phyloP scores from a whole-genome alignment of 2,888 invertebrate genomes.

The Drosophila subquinaria region DNA sequence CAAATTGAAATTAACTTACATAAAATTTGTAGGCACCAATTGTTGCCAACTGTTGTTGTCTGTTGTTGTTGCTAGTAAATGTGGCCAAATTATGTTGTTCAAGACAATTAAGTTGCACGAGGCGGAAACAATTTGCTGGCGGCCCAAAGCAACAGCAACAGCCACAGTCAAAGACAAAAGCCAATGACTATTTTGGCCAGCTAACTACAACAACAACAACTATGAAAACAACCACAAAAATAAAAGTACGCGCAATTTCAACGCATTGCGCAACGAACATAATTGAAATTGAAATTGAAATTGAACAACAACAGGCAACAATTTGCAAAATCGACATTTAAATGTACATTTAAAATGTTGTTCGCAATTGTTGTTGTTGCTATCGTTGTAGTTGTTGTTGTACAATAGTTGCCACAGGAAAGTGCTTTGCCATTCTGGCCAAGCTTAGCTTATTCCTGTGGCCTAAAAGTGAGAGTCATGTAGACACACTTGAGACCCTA shows the following conservation, averaged over 20 bases:
- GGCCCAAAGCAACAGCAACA: conserved; percentile 37
- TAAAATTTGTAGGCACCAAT: conserved; percentile 42
- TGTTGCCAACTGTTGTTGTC: conserved; percentile 28
- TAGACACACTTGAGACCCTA: conserved; percentile 76
- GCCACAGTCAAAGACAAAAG: conserved; percentile 48
- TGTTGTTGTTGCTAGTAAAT: conserved; percentile 52
- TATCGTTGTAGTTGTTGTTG: conserved; percentile 20
- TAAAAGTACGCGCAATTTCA: conserved; percentile 71
- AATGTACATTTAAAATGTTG: conserved; percentile 69
- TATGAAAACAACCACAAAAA: conserved; percentile 25
- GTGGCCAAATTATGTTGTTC: conserved; percentile 76
- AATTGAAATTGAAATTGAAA: conserved; percentile 68
- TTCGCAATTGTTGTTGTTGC: conserved; percentile 30
- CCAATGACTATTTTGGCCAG: conserved; percentile 69
- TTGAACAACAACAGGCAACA: conserved; percentile 64
- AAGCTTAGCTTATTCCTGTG: conserved; percentile 29
- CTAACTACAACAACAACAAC: conserved; percentile 20
- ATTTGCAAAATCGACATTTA: conserved; percentile 79
- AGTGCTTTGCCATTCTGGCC: conserved; percentile 57
- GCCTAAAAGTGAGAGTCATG: conserved; percentile 76
- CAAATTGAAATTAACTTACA: conserved; percentile 67
- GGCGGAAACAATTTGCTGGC: conserved; percentile 76
- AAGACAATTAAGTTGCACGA: conserved; percentile 73
- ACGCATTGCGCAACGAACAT: conserved; percentile 75
- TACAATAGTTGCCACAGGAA: conserved; percentile 37